Base-by-base conservation (phyloP, 1,140 invertebrate species). In the Gryon sp. region DNA sequence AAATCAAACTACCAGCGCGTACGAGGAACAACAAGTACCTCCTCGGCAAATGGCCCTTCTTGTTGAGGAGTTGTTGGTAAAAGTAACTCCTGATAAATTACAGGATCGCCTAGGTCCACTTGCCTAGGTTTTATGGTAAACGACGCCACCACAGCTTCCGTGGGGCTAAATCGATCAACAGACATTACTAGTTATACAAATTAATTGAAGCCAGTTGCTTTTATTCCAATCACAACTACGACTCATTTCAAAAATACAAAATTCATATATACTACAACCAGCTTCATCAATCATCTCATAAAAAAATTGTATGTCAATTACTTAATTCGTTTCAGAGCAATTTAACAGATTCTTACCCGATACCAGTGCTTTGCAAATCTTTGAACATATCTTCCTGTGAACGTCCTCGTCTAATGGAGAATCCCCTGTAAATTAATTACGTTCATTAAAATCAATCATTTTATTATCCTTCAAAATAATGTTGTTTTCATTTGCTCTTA, bases 301-400 rank as follows among this genome's bases (percentile, higher is more conserved):
- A n/a, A n/a, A n/a, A n/a, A n/a, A n/a, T n/a, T n/a, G n/a, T n/a
- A n/a, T n/a, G n/a, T n/a, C n/a, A n/a, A n/a, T n/a, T n/a, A n/a
- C n/a, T n/a, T n/a, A n/a, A n/a, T n/a, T n/a, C n/a, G n/a, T n/a
- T n/a, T 24, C 22, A 24, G 7, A 24, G 22, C 22, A 24, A 7
- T 24, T 7, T 4, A 36, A n/a, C 12, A 50, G 8, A 43, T 12
- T 30, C 59, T 89, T 84, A 91, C 90, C 86, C 88, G 48, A 87
- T 86, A 46, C 90, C 88, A 24, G 85, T 86, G 60, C 83, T 88
- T 84, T 94, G 93, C 63, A 96, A 89, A 86, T 95, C 93, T 86
- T 94, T 94, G 85, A 95, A 96, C 76, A 95, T 94, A 77, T 94
- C 94, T 82, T 96, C 94, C 85, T 95, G 93, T 4, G 94, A 95